A percentile compares a stretch with the other conserved stretches of the same genome.
These are phyloP conservation scores for Andricus quercusramuli DNA, from an alignment of 2,888 invertebrate species.

Conservation along the genomic window DNA sequence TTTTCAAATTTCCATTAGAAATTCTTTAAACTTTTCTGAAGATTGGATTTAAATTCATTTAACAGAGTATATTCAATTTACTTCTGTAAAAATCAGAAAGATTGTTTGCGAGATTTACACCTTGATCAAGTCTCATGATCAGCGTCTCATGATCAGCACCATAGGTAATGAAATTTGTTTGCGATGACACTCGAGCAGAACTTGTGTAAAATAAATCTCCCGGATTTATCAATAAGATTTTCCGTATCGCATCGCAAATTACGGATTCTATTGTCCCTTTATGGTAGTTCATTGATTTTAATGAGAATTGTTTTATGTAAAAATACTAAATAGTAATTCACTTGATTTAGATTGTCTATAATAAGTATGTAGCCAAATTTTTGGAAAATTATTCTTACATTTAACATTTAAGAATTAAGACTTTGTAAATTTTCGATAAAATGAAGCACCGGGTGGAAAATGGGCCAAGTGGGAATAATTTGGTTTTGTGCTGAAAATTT, in stretches of 20 bases:
- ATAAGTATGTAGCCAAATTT: not conserved
- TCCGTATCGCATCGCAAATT: not conserved
- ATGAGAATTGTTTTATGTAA: not conserved
- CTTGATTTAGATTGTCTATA: not conserved
- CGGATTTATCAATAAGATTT: not conserved
- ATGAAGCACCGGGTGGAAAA: not conserved
- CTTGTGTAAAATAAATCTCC: not conserved
- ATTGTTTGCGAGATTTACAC: not conserved
- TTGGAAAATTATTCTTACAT: not conserved
- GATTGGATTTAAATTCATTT: not conserved
- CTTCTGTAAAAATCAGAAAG: not conserved
- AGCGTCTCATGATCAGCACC: not conserved
- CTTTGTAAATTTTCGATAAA: not conserved
- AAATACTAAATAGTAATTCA: not conserved
- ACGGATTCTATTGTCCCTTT: not conserved
- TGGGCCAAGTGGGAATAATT: not conserved
- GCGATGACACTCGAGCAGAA: not conserved
- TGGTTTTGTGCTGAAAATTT: no score
- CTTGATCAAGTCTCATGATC: not conserved
- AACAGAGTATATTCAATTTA: not conserved
- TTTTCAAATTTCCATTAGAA: no score
- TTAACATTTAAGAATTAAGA: not conserved
- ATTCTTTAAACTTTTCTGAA: no score
- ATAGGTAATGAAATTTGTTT: not conserved
- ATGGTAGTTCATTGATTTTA: not conserved